Conservation (phyloP, 2,888 invertebrate genomes). For the Dolomedes plantarius region DNA sequence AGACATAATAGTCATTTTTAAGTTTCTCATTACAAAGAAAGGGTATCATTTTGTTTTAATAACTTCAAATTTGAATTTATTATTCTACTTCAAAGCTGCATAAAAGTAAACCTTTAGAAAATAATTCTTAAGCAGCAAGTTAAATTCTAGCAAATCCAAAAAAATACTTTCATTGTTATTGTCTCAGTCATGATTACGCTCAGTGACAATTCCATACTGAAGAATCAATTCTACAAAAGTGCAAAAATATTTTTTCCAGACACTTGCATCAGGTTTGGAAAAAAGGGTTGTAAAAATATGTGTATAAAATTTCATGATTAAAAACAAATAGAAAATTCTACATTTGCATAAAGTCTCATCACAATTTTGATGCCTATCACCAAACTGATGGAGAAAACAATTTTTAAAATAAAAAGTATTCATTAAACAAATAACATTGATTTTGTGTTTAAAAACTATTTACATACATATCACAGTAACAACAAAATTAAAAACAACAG, state of each 20-base stretch:
- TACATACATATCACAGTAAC: neutral
- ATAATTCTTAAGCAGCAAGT: too few species aligned
- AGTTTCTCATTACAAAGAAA: too few species aligned
- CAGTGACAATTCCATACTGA: too few species aligned
- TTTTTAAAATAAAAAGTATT: neutral
- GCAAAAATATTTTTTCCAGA: constrained; percentile 59
- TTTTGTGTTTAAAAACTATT: neutral
- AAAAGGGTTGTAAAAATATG: constrained; percentile 28
- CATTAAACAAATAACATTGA: constrained; percentile 1
- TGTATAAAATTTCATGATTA: constrained; percentile 11
- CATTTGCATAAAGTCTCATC: neutral
- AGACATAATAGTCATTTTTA: too few species aligned
- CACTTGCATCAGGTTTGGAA: constrained; percentile 21
- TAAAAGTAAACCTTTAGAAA: too few species aligned
- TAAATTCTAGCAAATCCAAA: too few species aligned
- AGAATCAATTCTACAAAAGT: constrained; percentile 50
- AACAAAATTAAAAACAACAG: neutral
- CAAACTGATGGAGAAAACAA: too few species aligned
- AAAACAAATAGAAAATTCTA: neutral
- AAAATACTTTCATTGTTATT: too few species aligned
- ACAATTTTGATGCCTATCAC: neutral
- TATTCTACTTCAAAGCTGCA: too few species aligned
- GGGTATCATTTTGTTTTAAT: too few species aligned
- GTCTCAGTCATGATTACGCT: too few species aligned
- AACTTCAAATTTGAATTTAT: too few species aligned